A percentile compares a stretch with the other conserved stretches of the same genome.
Conservation (phyloP, 2,888 invertebrate genomes). For the Drosophila vallismaia region DNA sequence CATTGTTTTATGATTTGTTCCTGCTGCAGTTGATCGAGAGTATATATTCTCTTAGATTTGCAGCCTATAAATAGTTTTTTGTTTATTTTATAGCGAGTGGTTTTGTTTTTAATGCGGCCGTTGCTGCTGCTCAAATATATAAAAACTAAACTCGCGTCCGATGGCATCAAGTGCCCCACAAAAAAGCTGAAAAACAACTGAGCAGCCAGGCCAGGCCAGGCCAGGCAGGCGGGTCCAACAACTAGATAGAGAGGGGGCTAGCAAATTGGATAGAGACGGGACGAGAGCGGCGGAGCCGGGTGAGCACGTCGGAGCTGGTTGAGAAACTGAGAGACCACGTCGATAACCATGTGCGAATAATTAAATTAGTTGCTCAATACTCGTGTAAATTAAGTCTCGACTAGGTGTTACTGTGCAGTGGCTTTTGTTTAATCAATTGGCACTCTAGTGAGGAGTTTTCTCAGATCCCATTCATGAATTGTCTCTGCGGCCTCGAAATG, state of each 20-base stretch:
- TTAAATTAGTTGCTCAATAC: conserved; percentile 52
- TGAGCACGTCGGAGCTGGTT: conserved; percentile 2
- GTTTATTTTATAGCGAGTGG: conserved; percentile 59
- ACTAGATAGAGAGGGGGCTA: conserved; percentile 17
- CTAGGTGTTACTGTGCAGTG: conserved; percentile 23
- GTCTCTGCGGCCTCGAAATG: background rate
- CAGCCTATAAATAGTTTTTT: conserved; percentile 75
- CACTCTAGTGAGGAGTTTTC: conserved; percentile 11
- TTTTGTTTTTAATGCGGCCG: conserved; percentile 36
- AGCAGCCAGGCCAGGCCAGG: conserved; percentile 35
- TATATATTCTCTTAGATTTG: conserved; percentile 45
- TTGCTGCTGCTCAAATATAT: conserved; percentile 7
- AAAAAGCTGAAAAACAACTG: conserved; percentile 61
- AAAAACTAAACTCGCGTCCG: conserved; percentile 51
- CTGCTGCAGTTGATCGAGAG: conserved; percentile 62
- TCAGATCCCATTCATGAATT: background rate
- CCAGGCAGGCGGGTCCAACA: conserved; percentile 17
- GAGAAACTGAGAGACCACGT: conserved; percentile 9
- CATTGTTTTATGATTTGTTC: conserved; percentile 53
- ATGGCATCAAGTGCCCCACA: conserved; percentile 47
- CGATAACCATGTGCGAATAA: conserved; percentile 57
- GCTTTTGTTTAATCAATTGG: conserved; percentile 7
- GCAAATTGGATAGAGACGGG: background rate
- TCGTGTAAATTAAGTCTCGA: conserved; percentile 17
- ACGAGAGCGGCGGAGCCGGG: conserved; percentile 9